A percentile compares a stretch with the other conserved stretches of the same genome.
These are phyloP conservation scores for Peromyscus eremicus DNA, from an alignment of 2,797 vertebrate species.

Conservation along the genomic window DNA sequence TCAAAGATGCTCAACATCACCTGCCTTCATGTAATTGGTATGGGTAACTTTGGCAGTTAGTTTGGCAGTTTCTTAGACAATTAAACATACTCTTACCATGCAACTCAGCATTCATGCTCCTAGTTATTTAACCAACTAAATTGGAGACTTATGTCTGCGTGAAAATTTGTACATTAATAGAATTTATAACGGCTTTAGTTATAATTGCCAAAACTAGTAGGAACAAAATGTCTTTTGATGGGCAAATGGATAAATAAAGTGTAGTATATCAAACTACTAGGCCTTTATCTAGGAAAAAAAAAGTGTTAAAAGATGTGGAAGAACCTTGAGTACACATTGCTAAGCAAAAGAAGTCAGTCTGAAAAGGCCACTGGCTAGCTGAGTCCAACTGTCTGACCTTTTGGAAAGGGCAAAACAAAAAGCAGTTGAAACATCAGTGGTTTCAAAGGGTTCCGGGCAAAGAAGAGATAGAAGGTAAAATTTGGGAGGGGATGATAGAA, in stretches of 20 bases:
- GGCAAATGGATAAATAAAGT: neutral
- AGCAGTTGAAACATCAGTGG: neutral
- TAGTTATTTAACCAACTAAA: conserved; percentile 10
- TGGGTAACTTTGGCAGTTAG: neutral
- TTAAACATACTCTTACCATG: neutral
- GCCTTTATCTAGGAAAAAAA: neutral
- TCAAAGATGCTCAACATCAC: neutral
- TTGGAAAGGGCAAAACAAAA: conserved; percentile 46
- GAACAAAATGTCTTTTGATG: conserved; percentile 9
- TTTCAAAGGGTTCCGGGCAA: neutral
- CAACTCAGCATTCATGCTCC: neutral
- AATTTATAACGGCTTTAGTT: conserved; percentile 13
- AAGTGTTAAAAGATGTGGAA: neutral
- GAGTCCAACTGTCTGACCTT: conserved; percentile 31
- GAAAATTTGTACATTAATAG: conserved; percentile 8
- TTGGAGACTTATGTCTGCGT: neutral
- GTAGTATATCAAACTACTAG: neutral
- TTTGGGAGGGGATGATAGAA: neutral
- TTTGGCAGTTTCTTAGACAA: conserved; percentile 6
- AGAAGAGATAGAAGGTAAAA: neutral
- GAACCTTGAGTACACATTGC: neutral
- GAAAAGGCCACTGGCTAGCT: neutral
- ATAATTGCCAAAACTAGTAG: conserved; percentile 29
- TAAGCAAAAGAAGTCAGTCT: conserved; percentile 18
- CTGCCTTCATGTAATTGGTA: neutral